Evolutionary conservation across 2,888 invertebrate genomes (phyloP), one percentile per base, ranked within the genome.

Genomic region (Halictus quadricinctus): DNA sequence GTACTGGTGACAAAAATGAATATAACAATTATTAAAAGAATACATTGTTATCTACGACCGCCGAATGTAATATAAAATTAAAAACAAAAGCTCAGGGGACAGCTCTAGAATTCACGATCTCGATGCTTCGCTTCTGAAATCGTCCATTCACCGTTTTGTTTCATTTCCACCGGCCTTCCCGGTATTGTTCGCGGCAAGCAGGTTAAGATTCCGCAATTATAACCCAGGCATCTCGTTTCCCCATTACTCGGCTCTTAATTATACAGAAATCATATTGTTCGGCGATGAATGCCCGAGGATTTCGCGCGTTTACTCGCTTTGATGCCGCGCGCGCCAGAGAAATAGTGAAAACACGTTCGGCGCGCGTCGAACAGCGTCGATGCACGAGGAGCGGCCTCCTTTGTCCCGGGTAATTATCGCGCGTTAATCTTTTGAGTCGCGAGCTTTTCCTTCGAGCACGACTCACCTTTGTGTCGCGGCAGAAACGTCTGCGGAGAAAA

Each of bases 371-470:
- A 54, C 54, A 36, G 8, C 66, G 8, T 29, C 43, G n/a, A 79
- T 48, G 60, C 46, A n/a, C 21, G 10, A 18, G 46, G 77, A 43
- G 72, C 58, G 76, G 54, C 69, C 21, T 21, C 69, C 36, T 74
- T 81, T 83, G 83, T 81, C 70, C 4, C 79, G 66, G 84, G 50
- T 77, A 84, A 85, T 85, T 85, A 83, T 80, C 50, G 36, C 76
- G 43, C 46, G 79, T 83, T 83, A 60, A 83, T 83, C 72, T 72
- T 85, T 85, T 73, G 60, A 76, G 60, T 58, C 58, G 48, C 46
- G n/a, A n/a, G 83, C 72, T 72, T 58, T 72, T 29, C 29, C 73
- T 81, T 74, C 58, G 48, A 46, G 54, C 12, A 12, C 29, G 72
- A 36, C 29, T 29, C 72, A 50, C 36, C 50, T 73, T 73, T 50